Conservation (phyloP, 2,888 invertebrate species). For the Drosophila buzzatii region DNA sequence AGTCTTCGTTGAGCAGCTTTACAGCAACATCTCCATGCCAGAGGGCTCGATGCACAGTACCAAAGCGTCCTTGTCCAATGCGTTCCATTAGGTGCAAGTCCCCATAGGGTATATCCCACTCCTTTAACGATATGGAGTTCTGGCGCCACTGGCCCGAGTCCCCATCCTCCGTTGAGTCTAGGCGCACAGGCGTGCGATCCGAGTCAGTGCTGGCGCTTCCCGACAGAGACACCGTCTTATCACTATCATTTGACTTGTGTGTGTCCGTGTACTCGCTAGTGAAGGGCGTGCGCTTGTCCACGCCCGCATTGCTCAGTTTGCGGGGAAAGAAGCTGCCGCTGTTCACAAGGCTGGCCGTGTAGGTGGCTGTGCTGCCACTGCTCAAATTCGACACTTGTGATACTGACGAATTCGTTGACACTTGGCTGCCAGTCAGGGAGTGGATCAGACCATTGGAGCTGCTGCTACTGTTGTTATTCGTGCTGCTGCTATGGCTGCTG, state of each 20-base stretch:
- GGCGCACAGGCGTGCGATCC: conserved; percentile 91
- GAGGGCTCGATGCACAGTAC: conserved; percentile 96
- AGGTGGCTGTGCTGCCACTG: conserved; percentile 53
- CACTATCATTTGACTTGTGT: conserved; percentile 88
- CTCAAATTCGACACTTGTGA: conserved; percentile 54
- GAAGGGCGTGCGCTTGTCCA: conserved; percentile 80
- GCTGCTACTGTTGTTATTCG: conserved; percentile 23
- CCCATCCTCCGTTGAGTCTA: conserved; percentile 92
- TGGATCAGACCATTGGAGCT: conserved; percentile 51
- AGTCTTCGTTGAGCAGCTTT: conserved; percentile 96
- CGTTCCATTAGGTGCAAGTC: conserved; percentile 94
- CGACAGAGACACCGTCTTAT: conserved; percentile 90
- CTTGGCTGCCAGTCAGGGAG: conserved; percentile 61
- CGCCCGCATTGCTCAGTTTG: conserved; percentile 85
- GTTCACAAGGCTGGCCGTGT: conserved; percentile 64
- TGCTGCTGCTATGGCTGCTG: conserved; percentile 10
- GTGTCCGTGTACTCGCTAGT: conserved; percentile 86
- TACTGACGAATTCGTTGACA: conserved; percentile 51
- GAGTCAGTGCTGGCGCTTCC: conserved; percentile 93
- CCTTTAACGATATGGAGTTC: conserved; percentile 94
- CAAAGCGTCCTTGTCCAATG: conserved; percentile 96
- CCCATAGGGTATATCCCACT: conserved; percentile 99
- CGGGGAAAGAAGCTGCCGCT: conserved; percentile 84
- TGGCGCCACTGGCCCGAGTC: conserved; percentile 91
- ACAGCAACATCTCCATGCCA: conserved; percentile 99